A percentile compares a stretch with the other conserved stretches of the same genome.
Evolutionary conservation across 92 coral and sea anemone genomes (phyloP).

Genomic region (Ricordea florida): DNA sequence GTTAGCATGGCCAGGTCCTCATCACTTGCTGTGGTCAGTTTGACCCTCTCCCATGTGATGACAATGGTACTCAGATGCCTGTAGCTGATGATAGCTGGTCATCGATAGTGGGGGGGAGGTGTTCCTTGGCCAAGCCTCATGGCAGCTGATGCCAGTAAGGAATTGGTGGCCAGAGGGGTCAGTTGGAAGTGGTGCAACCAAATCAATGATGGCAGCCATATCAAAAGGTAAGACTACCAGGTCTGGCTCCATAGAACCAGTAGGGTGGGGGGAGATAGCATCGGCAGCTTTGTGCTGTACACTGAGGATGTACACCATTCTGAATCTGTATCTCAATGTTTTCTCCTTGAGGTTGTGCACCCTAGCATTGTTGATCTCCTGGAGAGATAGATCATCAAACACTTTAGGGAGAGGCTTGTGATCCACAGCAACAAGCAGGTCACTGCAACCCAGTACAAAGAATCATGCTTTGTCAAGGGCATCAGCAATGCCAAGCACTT

Average conservation of each 20-base stretch:
- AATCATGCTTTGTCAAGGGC: slow-evolving; percentile 61
- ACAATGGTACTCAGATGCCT: slow-evolving; percentile 12
- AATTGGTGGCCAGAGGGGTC: neutral
- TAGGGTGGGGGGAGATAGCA: slow-evolving; percentile 54
- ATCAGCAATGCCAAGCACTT: slow-evolving; percentile 67
- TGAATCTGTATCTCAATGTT: slow-evolving; percentile 26
- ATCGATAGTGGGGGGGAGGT: slow-evolving; percentile 14
- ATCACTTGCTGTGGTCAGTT: slow-evolving; percentile 32
- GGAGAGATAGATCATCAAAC: slow-evolving; percentile 36
- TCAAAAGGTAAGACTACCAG: slow-evolving; percentile 22
- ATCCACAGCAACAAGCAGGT: slow-evolving; percentile 57
- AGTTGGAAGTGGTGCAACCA: slow-evolving; percentile 3
- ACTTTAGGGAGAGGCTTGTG: slow-evolving; percentile 10
- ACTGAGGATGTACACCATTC: slow-evolving; percentile 48
- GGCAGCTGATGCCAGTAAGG: slow-evolving; percentile 13
- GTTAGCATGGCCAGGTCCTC: neutral
- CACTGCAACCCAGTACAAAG: slow-evolving; percentile 46
- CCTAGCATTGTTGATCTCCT: slow-evolving; percentile 15
- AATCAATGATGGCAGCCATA: neutral
- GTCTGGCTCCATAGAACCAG: slow-evolving; percentile 39
- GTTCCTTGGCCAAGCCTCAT: neutral
- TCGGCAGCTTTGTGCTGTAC: slow-evolving; percentile 53
- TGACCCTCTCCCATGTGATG: slow-evolving; percentile 35
- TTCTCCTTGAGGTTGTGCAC: slow-evolving; percentile 69
- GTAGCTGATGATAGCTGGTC: slow-evolving; percentile 17